Evolutionary conservation across 2,113 vertebrate genomes (phyloP).

Genomic region (Stegastes partitus): DNA sequence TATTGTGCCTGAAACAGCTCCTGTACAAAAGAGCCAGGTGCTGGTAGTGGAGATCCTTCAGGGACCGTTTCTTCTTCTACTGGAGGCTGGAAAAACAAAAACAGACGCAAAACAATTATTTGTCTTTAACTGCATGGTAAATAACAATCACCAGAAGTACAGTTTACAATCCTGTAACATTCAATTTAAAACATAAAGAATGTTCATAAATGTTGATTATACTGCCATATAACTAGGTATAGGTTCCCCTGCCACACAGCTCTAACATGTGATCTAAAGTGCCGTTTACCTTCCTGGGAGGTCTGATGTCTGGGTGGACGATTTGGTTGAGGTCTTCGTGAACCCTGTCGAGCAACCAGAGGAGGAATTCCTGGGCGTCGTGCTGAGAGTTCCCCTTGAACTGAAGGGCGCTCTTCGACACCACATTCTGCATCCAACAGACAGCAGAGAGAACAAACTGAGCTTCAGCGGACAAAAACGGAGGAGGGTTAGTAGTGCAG

Average conservation of each 20-base stretch:
- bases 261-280: background rate
- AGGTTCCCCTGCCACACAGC: too few relatives aligned
- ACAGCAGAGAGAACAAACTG: background rate
- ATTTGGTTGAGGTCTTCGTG: slow-evolving; percentile 95
- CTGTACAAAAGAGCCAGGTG: slow-evolving; percentile 95
- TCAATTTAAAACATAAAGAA: background rate
- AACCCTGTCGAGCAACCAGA: slow-evolving; percentile 98
- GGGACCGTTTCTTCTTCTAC: slow-evolving; percentile 88
- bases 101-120: background rate
- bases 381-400: slow-evolving; percentile 97
- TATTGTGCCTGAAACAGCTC: slow-evolving; percentile 99
- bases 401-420: slow-evolving; percentile 96
- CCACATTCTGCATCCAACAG: slow-evolving; percentile 87
- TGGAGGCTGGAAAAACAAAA: slow-evolving; percentile 84
- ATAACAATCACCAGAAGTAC: background rate
- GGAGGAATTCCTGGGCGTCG: slow-evolving; percentile 98
- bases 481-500: background rate
- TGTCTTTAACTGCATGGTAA: slow-evolving; percentile 1
- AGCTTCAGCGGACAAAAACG: background rate
- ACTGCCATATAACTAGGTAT: background rate
- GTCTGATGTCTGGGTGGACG: slow-evolving; percentile 85
- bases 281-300: slow-evolving; percentile 87
- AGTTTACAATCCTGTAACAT: too few relatives aligned
- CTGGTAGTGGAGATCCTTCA: slow-evolving; percentile 92
- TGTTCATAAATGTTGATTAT: background rate